Percentiles rank a stretch among this genome's conserved stretches.
Evolutionary conservation across 2,797 vertebrate species (phyloP).

Genomic region (Microctenopoma lineatum): DNA sequence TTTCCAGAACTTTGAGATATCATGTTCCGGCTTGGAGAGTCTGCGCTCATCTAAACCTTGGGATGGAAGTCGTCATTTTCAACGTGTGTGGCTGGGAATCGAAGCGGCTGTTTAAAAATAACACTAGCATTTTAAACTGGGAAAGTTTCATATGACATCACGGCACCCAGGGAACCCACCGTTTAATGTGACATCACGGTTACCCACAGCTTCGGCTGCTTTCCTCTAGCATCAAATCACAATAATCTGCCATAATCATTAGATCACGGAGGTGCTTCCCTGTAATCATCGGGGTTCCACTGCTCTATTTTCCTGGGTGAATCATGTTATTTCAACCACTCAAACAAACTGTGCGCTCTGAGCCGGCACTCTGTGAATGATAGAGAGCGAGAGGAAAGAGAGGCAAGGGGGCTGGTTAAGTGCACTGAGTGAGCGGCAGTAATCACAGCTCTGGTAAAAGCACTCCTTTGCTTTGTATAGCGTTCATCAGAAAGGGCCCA

Average conservation of each 20-base stretch:
- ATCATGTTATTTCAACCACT: slow-evolving; percentile 77
- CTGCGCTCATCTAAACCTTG: neutral
- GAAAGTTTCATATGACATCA: neutral
- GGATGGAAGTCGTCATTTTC: neutral
- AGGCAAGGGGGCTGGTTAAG: slow-evolving; percentile 79
- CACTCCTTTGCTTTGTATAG: slow-evolving; percentile 72
- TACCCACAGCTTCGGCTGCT: neutral
- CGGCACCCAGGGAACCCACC: neutral
- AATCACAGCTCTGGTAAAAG: slow-evolving; percentile 86
- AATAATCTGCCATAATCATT: slow-evolving; percentile 31
- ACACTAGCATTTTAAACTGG: neutral
- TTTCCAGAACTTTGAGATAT: neutral
- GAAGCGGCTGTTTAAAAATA: neutral
- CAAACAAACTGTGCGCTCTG: slow-evolving; percentile 58
- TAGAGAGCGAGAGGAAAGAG: slow-evolving; percentile 66
- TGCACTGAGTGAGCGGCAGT: slow-evolving; percentile 79
- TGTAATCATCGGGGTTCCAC: slow-evolving; percentile 67
- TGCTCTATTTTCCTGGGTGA: slow-evolving; percentile 60
- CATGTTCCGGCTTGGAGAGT: neutral
- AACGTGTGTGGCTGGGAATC: neutral
- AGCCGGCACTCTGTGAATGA: slow-evolving; percentile 73
- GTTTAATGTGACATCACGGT: slow-evolving; percentile 1
- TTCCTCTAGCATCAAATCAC: slow-evolving; percentile 11
- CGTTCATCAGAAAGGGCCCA: slow-evolving; percentile 69
- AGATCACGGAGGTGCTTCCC: slow-evolving; percentile 66